A percentile compares a stretch with the other conserved stretches of the same genome.
phyloP scores from a whole-genome alignment of 2,113 vertebrate species.

The Aleadryas rufinucha region DNA sequence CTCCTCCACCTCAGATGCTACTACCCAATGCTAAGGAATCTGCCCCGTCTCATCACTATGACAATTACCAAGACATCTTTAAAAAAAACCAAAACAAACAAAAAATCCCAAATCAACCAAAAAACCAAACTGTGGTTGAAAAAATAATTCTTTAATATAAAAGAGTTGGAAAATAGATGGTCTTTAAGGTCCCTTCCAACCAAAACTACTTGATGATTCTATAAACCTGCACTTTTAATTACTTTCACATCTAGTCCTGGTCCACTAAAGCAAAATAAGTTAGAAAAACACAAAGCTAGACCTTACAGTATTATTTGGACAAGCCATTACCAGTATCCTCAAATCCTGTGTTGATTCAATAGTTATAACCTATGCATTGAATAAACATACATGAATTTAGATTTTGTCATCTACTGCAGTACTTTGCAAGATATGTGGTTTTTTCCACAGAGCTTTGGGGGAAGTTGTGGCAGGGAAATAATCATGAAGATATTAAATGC shows the following conservation, averaged over 20 bases:
- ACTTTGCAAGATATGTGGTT: accelerated
- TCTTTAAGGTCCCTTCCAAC: neutral
- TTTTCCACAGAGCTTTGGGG: neutral
- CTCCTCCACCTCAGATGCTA: neutral
- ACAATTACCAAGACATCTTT: neutral
- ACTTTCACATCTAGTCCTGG: neutral
- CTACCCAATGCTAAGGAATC: neutral
- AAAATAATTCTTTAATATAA: neutral
- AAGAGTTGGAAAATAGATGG: neutral
- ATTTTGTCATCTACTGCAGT: neutral
- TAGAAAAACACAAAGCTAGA: neutral
- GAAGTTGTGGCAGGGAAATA: neutral
- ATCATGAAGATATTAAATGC: neutral
- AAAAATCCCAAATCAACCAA: neutral
- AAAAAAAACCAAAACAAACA: neutral
- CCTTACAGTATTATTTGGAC: neutral
- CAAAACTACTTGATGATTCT: neutral
- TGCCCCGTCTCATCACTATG: accelerated
- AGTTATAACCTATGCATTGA: neutral
- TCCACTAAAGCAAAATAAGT: neutral
- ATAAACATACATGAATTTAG: neutral
- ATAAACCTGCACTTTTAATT: neutral
- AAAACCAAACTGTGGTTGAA: neutral
- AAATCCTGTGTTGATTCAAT: neutral
- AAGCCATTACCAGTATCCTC: neutral